Conservation (phyloP, 2,113 vertebrate species). For the Neomonachus schauinslandi region DNA sequence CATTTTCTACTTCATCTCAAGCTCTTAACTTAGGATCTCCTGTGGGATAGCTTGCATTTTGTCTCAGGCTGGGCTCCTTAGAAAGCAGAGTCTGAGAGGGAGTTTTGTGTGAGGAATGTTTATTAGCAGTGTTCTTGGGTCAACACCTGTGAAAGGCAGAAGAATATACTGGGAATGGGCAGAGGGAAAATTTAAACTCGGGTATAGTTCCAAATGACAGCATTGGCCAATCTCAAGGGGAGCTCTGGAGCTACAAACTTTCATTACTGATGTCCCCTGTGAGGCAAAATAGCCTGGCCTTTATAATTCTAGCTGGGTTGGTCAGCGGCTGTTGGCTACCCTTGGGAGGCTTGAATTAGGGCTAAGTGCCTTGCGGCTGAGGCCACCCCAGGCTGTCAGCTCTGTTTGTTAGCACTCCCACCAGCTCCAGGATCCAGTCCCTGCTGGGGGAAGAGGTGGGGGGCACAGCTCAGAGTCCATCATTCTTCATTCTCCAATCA, state of each 20-base stretch:
- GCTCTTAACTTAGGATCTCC: background rate
- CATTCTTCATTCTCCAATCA: background rate
- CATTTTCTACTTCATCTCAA: background rate
- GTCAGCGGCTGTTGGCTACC: background rate
- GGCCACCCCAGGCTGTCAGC: accelerated
- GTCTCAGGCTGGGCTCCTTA: background rate
- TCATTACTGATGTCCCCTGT: accelerated
- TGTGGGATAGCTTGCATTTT: background rate
- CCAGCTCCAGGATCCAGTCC: background rate
- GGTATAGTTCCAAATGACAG: background rate
- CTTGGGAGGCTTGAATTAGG: background rate
- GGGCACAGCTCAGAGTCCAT: background rate
- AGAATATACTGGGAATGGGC: background rate
- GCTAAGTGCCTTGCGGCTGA: background rate
- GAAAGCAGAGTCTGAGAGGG: background rate
- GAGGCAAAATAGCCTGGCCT: background rate
- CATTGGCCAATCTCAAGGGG: background rate
- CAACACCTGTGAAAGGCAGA: background rate
- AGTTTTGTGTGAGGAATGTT: background rate
- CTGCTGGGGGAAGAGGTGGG: accelerated
- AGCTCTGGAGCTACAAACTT: background rate
- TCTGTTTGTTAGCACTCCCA: background rate
- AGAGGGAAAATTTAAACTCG: background rate
- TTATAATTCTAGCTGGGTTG: accelerated
- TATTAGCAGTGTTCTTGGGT: background rate